Evolutionary conservation across 53 echinoderm and acorn worm species (phyloP).

Genomic region (Crossaster papposus): DNA sequence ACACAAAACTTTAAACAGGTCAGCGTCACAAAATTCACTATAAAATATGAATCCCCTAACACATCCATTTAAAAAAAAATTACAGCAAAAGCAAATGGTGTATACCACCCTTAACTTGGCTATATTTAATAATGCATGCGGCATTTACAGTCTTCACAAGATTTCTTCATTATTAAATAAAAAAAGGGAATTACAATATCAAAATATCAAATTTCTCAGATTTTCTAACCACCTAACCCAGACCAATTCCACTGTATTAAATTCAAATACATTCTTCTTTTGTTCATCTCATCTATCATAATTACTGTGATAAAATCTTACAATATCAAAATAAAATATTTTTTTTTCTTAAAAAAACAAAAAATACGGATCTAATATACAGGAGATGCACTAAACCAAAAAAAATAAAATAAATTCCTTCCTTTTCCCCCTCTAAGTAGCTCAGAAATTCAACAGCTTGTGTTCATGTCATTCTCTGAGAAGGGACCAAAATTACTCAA

Average conservation of each 20-base stretch:
- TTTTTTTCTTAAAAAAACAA: slow-evolving; percentile 39
- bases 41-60: too few species aligned
- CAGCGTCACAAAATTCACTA: too few species aligned
- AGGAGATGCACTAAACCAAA: too few species aligned
- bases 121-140: too few species aligned
- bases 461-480: too few species aligned
- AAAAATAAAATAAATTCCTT: too few species aligned
- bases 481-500: too few species aligned
- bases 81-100: too few species aligned
- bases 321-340: slow-evolving; percentile 52
- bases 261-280: not conserved
- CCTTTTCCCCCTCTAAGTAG: not conserved
- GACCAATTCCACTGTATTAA: not conserved
- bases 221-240: not conserved
- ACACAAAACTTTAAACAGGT: too few species aligned
- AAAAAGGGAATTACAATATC: not conserved
- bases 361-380: slow-evolving; percentile 42
- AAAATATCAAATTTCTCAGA: not conserved
- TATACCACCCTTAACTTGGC: too few species aligned
- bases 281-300: not conserved
- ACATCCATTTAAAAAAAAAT: too few species aligned
- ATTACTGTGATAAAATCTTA: slow-evolving; percentile 45
- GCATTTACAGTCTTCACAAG: not conserved
- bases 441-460: too few species aligned
- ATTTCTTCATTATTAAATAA: not conserved